Evolutionary conservation across 2,888 invertebrate genomes (phyloP).

Genomic region (Meta bourneti): DNA sequence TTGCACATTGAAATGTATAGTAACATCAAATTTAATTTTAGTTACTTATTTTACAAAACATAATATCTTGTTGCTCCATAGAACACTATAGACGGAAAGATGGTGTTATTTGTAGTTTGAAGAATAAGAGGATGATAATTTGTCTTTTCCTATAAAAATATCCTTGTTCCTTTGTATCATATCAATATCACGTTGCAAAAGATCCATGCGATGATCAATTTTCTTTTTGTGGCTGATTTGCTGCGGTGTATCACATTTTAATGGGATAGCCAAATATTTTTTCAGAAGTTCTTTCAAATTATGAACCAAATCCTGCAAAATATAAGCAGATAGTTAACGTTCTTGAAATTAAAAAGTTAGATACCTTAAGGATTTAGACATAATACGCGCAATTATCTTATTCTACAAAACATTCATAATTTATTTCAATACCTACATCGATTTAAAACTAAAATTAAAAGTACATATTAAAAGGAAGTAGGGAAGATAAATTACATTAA

Average conservation of each 20-base stretch:
- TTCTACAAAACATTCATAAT: too few relatives aligned
- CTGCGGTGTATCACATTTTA: neutral
- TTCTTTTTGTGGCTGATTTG: conserved; percentile 5
- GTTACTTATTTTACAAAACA: neutral
- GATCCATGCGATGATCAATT: conserved; percentile 33
- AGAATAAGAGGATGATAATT: neutral
- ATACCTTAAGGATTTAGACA: too few relatives aligned
- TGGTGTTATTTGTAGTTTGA: neutral
- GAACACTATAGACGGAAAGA: neutral
- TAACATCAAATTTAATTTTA: too few relatives aligned
- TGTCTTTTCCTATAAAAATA: neutral
- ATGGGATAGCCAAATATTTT: conserved; percentile 20
- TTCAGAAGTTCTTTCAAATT: conserved; percentile 47
- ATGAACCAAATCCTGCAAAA: conserved; percentile 29
- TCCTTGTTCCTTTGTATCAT: conserved; percentile 20
- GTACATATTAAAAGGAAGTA: too few relatives aligned
- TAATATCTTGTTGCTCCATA: neutral
- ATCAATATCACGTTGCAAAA: conserved; percentile 47
- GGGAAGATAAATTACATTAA: too few relatives aligned
- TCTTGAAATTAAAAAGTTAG: too few relatives aligned
- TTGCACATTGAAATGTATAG: too few relatives aligned
- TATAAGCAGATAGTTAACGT: neutral
- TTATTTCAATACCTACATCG: too few relatives aligned
- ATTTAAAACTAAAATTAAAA: too few relatives aligned
- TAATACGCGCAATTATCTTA: too few relatives aligned